Evolutionary conservation across 2,797 vertebrate genomes (phyloP), one percentile per base, ranked within the genome.

Genomic region (Remorina albescens): DNA sequence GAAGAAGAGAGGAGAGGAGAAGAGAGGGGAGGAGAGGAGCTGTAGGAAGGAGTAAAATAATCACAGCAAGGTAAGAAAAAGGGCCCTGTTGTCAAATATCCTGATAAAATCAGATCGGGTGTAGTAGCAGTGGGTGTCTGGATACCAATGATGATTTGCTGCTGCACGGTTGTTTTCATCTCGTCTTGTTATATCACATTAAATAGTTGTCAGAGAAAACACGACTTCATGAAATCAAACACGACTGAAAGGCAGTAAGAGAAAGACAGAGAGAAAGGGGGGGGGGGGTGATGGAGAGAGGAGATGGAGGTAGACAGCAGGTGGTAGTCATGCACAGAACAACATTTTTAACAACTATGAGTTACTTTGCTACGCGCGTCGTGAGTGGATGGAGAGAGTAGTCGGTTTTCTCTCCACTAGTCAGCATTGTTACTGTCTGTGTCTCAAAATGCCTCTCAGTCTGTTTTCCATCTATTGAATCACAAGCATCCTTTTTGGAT

Each of bases 191-290:
- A 92, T 91, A 91, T 92, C 91, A 86, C 91, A 90, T 86, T 83
- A 94, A 93, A 91, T 85, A 92, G 93, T 89, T 86, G 90, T 87
- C 90, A 90, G 89, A 93, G 92, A 91, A 92, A 93, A 94, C 92
- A 91, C 78, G 89, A 93, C 91, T 92, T 89, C 89, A 88, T 84
- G 50, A 93, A 77, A 62, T 69, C 58, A 69, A 84, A 84, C 42
- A 53, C 2, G 28, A 57, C 18, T 0, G 47, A 60, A 6, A 76
- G 74, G 58, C 82, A 86, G 86, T 83, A 85, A 12, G 83, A 85
- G 89, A 85, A 88, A 92, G 91, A 88, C 84, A 88, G 88, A 39
- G 90, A 86, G 80, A 76, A 86, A 88, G 88, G 39, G 55, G 15
- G 76, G 87, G 83, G 86, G 89, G 42, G 82, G 83, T 78, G 87